Evolutionary conservation across 2,888 invertebrate species (phyloP).

Genomic region (Norana najaformis): DNA sequence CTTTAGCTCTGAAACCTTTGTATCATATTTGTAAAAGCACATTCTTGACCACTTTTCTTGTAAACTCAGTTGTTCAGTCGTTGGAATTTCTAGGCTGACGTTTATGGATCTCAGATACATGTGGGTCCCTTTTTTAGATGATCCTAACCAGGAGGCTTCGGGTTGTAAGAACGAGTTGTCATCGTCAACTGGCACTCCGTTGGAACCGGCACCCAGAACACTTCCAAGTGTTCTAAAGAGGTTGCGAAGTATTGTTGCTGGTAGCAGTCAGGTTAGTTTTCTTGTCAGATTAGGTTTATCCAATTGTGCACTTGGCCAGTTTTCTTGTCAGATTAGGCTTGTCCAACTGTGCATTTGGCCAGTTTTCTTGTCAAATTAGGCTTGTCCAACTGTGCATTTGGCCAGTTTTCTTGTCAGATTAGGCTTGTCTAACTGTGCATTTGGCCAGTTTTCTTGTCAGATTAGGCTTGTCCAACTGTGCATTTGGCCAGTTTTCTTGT

Average conservation of each 20-base stretch:
- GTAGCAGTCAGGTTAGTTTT: conserved; percentile 53
- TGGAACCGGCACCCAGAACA: conserved; percentile 38
- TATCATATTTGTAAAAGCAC: too few species aligned
- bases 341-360: too few species aligned
- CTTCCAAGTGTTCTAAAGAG: conserved; percentile 82
- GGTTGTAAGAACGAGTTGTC: neutral
- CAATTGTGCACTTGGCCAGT: neutral
- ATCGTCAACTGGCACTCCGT: neutral
- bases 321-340: too few species aligned
- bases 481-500: too few species aligned
- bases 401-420: too few species aligned
- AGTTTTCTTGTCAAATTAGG: too few species aligned
- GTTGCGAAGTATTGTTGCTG: conserved; percentile 80
- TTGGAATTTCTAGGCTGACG: neutral
- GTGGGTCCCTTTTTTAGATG: neutral
- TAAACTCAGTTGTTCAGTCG: neutral
- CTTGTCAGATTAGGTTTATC: neutral
- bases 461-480: too few species aligned
- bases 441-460: too few species aligned
- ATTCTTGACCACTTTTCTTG: too few species aligned
- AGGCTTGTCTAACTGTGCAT: too few species aligned
- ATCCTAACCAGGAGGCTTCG: neutral
- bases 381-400: too few species aligned
- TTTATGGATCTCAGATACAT: neutral
- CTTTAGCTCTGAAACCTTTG: too few species aligned